Conservation (phyloP, 2,113 vertebrate species). For the Mesoclemmys tuberculata region DNA sequence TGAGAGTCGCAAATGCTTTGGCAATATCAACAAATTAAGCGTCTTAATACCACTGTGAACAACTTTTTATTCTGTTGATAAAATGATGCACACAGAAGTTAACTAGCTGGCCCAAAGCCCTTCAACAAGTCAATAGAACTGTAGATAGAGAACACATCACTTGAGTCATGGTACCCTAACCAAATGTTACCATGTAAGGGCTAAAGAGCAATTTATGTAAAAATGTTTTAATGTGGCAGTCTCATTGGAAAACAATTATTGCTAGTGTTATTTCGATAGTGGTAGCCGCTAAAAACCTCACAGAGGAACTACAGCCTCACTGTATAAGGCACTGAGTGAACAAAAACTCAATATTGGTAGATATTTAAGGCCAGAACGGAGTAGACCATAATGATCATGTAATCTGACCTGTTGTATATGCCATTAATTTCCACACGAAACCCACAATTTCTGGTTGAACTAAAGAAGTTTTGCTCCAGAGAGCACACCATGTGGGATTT, state of each 20-base stretch:
- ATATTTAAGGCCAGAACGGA: background rate
- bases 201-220: background rate
- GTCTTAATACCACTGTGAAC: background rate
- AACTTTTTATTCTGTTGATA: background rate
- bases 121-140: background rate
- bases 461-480: background rate
- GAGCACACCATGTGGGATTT: background rate
- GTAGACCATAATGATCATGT: accelerated
- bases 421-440: background rate
- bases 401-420: background rate
- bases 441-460: background rate
- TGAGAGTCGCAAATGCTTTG: background rate
- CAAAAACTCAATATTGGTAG: background rate
- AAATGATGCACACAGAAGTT: background rate
- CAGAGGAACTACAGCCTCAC: background rate
- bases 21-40: background rate
- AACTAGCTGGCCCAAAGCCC: background rate
- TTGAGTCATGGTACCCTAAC: background rate
- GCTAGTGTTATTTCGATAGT: background rate
- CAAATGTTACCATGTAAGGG: background rate
- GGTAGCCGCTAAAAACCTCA: background rate
- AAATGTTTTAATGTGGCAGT: accelerated
- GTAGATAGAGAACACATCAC: too few species aligned
- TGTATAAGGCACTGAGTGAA: background rate
- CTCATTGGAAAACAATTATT: background rate